phyloP scores from a whole-genome alignment of 1,140 invertebrate genomes.

The Sitophilus oryzae region DNA sequence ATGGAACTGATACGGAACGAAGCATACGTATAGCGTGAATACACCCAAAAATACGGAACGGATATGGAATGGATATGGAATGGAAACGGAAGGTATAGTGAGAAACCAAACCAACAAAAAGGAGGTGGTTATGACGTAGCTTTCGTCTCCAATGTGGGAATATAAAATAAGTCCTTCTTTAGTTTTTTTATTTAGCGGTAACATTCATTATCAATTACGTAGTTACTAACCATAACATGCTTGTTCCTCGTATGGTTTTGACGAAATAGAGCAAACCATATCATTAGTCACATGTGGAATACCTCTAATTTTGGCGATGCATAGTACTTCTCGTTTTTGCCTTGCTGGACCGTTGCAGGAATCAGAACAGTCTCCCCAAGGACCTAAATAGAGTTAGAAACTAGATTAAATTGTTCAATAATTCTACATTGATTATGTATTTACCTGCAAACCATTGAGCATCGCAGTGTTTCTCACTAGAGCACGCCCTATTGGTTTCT shows the following conservation, averaged over 20 bases:
- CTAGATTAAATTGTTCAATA: no score
- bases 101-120: no score
- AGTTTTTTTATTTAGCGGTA: background rate
- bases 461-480: conserved; percentile 55
- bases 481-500: conserved; percentile 54
- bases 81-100: no score
- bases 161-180: background rate
- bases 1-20: no score
- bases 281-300: conserved; percentile 38
- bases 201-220: background rate
- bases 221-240: conserved; percentile 45
- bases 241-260: conserved; percentile 37
- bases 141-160: no score
- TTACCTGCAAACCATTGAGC: conserved; percentile 59
- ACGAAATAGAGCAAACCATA: conserved; percentile 36
- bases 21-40: no score
- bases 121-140: no score
- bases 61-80: no score
- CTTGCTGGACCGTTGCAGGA: conserved; percentile 32
- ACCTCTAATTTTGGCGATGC: conserved; percentile 44
- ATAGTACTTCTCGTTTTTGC: conserved; percentile 48
- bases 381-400: no score
- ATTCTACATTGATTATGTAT: no score
- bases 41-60: no score
- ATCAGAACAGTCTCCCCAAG: conserved; percentile 56